Evolutionary conservation across 2,113 vertebrate species (phyloP), one percentile per base, ranked within the genome.

Genomic region (Pachypanchax playfairii): DNA sequence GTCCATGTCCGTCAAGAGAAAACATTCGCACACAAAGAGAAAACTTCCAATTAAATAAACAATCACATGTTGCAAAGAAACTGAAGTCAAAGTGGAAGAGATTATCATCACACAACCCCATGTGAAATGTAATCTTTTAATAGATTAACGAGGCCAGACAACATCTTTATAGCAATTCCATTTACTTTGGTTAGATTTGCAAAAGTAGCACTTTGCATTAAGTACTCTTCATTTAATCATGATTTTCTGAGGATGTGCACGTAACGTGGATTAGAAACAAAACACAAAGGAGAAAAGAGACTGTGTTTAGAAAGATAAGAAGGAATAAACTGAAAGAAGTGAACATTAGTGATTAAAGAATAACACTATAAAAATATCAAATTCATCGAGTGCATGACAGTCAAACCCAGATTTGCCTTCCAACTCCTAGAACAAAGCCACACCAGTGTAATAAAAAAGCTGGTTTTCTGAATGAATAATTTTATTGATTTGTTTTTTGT

Each of bases 181-280:
- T 88, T 87, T 83, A 76, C 66, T 82, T 85, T 84, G 82, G 82
- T 82, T 73, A 85, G 87, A 90, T 75, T 83, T 85, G 82, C 83
- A 82, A 71, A 78, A 78, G 77, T 70, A 82, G 84, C 81, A 87
- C 69, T 87, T 83, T 49, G 38, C 57, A 51, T 80, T 89, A 82
- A 90, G 88, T 88, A 87, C 79, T 88, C 31, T 75, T 82, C 49
- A 33, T 85, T 50, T 88, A 87, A 92, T 91, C 70, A 79, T 83
- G 85, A n/a, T n/a, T n/a, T n/a, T n/a, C n/a, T n/a, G n/a, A n/a
- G n/a, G n/a, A n/a, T n/a, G n/a, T n/a, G n/a, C n/a, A n/a, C n/a
- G n/a, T n/a, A n/a, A n/a, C n/a, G n/a, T 75, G 41, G 41, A 63
- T 53, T 61, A 61, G 44, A 79, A 54, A 56, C 18, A 41, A 65